phyloP scores from a whole-genome alignment of 2,113 vertebrate genomes.

The Psettodes erumei region DNA sequence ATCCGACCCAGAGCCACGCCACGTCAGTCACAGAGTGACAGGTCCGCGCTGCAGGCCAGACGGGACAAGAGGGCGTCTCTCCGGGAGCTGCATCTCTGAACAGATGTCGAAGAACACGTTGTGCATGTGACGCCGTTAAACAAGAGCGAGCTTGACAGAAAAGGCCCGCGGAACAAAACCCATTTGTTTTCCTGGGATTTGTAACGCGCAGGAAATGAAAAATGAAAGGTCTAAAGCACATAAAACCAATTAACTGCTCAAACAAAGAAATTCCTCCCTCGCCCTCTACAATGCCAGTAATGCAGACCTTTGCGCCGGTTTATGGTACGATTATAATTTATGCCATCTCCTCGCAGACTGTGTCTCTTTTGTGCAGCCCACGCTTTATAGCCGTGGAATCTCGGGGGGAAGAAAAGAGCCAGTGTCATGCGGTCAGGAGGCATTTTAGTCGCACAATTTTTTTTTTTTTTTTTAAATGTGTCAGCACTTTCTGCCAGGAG shows the following conservation, averaged over 20 bases:
- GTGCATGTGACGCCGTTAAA: not conserved
- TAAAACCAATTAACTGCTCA: conserved; percentile 51
- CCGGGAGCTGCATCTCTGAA: conserved; percentile 14
- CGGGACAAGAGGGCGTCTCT: conserved; percentile 20
- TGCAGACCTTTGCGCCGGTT: conserved; percentile 58
- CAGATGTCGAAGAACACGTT: not conserved
- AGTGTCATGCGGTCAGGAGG: conserved; percentile 76
- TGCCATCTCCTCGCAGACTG: conserved; percentile 64
- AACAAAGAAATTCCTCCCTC: conserved; percentile 56
- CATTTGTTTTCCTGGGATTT: conserved; percentile 3
- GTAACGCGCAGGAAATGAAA: not conserved
- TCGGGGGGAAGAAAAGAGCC: conserved; percentile 72
- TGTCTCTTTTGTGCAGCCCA: conserved; percentile 65
- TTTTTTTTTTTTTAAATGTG: too few relatives aligned
- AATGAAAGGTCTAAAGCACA: conserved; percentile 2
- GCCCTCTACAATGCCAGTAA: conserved; percentile 51
- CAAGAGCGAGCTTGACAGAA: not conserved
- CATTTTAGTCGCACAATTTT: conserved; percentile 72
- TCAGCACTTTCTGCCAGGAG: conserved; percentile 71
- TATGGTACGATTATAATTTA: conserved; percentile 63
- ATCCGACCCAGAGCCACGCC: conserved; percentile 40
- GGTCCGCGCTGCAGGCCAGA: conserved; percentile 27
- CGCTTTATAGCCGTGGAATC: conserved; percentile 53
- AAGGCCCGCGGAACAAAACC: not conserved
- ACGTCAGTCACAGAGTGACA: conserved; percentile 60